Evolutionary conservation across 2,888 invertebrate species (phyloP), one percentile per base, ranked within the genome.

Genomic region (Caenorhabditis sp.): DNA sequence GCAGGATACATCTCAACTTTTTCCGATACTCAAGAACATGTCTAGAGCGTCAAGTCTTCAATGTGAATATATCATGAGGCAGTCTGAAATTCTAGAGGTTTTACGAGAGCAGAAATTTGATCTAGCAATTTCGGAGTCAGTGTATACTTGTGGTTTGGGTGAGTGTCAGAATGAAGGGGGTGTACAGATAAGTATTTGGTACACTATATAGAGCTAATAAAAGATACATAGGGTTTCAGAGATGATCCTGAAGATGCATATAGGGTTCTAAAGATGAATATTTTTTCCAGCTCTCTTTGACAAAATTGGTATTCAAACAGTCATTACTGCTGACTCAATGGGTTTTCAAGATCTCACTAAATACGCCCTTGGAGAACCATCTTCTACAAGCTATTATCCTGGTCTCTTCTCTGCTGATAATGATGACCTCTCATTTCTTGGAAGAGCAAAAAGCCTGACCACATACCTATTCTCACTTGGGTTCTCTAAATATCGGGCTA

Each of bases 281-380:
- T n/a, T 49, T n/a, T 27, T 59, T 71, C 12, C 53, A 71, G 73
- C 60, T 1, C n/a, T 73, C 0, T 69, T 73, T 26, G 73, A 73
- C 36, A 23, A 66, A n/a, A 57, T 73, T n/a, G 69, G 69, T 7
- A 49, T 73, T 20, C 49, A 59, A 17, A 52, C 59, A 1, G 60
- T 65, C 0, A 63, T 73, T 26, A 66, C 59, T 14, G 69, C 73
- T 1, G 68, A 68, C n/a, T 73, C 73, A 1, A 57, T n/a, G n/a
- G n/a, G n/a, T n/a, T n/a, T n/a, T n/a, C n/a, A n/a, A n/a, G n/a
- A n/a, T n/a, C n/a, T n/a, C n/a, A n/a, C 65, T 26, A 73, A 68
- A 58, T 2, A 21, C 8, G 61, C 68, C 1, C 14, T 63, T 0
- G 72, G 72, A 25, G 72, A 73, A 27, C 72, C 72, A 12, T 43